Percentiles rank a stretch among this genome's conserved stretches.
Conservation (phyloP, 2,888 invertebrate genomes). For the Scaptomyza tumidula region DNA sequence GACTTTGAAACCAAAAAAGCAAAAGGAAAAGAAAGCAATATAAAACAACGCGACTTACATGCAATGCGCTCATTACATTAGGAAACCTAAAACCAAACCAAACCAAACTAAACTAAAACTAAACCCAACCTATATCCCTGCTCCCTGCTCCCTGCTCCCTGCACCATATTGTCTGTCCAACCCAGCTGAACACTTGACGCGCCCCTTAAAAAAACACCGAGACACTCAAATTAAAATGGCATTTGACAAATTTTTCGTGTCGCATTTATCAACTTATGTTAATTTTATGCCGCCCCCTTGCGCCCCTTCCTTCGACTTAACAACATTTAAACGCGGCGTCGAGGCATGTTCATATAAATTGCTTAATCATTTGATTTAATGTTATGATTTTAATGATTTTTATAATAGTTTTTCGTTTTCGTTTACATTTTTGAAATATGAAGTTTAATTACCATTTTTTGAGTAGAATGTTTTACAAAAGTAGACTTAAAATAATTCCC, state of each 20-base stretch:
- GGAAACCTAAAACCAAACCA: slow-evolving; percentile 30
- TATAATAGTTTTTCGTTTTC: too few relatives aligned
- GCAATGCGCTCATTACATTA: slow-evolving; percentile 78
- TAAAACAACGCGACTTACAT: slow-evolving; percentile 47
- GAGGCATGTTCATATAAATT: slow-evolving; percentile 38
- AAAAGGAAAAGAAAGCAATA: slow-evolving; percentile 21
- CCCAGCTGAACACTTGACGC: slow-evolving; percentile 29
- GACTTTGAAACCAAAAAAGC: slow-evolving; percentile 63
- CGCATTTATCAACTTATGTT: slow-evolving; percentile 73
- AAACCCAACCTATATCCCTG: neutral
- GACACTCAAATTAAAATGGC: slow-evolving; percentile 70
- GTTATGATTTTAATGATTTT: slow-evolving; percentile 35
- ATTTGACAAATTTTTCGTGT: slow-evolving; percentile 69
- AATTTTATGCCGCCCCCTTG: slow-evolving; percentile 46
- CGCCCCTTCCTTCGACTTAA: neutral
- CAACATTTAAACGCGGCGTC: neutral
- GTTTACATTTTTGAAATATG: too few relatives aligned
- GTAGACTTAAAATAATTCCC: too few relatives aligned
- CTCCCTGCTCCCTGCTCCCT: neutral
- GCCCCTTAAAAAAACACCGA: slow-evolving; percentile 39
- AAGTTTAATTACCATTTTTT: too few relatives aligned
- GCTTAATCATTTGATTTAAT: slow-evolving; percentile 58
- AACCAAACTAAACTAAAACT: neutral
- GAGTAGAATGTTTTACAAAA: too few relatives aligned
- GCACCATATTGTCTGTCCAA: neutral